A percentile compares a stretch with the other conserved stretches of the same genome.
phyloP scores from a whole-genome alignment of 2,888 invertebrate genomes.

The Ernsta delagoae region DNA sequence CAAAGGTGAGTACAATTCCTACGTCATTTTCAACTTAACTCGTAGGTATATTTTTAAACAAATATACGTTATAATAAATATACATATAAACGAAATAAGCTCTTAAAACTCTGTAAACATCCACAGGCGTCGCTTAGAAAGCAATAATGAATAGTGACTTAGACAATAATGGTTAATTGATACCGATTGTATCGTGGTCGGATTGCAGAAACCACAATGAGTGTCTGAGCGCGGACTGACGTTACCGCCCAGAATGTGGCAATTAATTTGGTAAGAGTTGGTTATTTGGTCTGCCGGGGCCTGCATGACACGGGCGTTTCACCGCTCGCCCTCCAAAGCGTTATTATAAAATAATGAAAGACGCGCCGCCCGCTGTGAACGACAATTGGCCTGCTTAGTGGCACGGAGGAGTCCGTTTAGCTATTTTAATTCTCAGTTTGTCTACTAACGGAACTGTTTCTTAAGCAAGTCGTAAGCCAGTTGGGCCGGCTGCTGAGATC shows the following conservation, averaged over 20 bases:
- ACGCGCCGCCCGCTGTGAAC: conserved; percentile 79
- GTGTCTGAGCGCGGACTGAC: conserved; percentile 56
- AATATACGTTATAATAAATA: too few relatives aligned
- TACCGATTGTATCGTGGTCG: conserved; percentile 49
- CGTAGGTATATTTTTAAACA: too few relatives aligned
- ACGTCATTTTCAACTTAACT: too few relatives aligned
- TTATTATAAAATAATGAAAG: conserved; percentile 85
- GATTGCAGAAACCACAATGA: conserved; percentile 50
- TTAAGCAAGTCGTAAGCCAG: conserved; percentile 59
- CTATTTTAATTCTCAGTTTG: conserved; percentile 85
- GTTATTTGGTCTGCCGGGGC: conserved; percentile 68
- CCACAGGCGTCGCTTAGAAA: conserved; percentile 9
- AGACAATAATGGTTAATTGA: conserved; percentile 51
- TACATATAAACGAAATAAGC: too few relatives aligned
- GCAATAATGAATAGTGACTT: conserved; percentile 31
- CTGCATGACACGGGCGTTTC: conserved; percentile 80
- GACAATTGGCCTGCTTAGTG: conserved; percentile 83
- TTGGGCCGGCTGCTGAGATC: conserved; percentile 1
- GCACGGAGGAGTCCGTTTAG: conserved; percentile 75
- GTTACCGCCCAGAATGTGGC: conserved; percentile 77
- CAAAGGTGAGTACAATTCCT: too few relatives aligned
- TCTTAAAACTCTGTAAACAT: not conserved
- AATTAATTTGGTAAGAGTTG: conserved; percentile 79
- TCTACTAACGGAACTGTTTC: conserved; percentile 78
- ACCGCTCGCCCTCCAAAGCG: conserved; percentile 69